Evolutionary conservation across 2,797 vertebrate species (phyloP), one percentile per base, ranked within the genome.

Genomic region (Ciconia nigra): DNA sequence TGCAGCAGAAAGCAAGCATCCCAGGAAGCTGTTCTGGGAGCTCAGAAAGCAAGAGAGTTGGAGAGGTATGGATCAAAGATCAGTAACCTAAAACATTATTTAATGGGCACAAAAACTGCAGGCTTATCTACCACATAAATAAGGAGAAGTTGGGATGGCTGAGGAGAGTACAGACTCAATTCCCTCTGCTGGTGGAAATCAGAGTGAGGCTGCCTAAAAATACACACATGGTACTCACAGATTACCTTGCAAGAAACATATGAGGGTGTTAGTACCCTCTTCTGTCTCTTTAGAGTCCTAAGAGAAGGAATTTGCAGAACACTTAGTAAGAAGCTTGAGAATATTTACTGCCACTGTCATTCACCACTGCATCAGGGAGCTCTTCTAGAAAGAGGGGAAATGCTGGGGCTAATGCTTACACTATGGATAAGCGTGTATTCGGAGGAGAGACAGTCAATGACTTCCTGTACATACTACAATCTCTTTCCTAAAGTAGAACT

Each of bases 181-280:
- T 84, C 35, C 77, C 55, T 83, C 73, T 90, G 39, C 80, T 89
- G 70, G 54, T 41, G 33, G 44, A 76, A 93, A 79, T 41, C 20
- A 59, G 58, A 55, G 39, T 2, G 7, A 42, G 37, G 33, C 20
- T 88, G 46, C 54, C 39, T 41, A 29, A 69, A 70, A 66, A 86
- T 9, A 46, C n/a, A 37, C 13, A n/a, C 46, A 8, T 1, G 2
- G 26, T 15, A 70, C 28, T 47, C 55, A 31, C 13, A 51, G 10
- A 54, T 28, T 69, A 42, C 62, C 39, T 61, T 57, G 5, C 2
- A 11, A 82, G 73, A 81, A 83, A 54, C n/a, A 12, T 2, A 19
- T 2, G 13, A 66, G 17, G 22, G 19, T 46, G 57, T 52, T 37
- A 49, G 29, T 57, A 83, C 5, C 11, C 29, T 69, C 69, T 44